Percentiles rank a stretch among this genome's conserved stretches.
phyloP scores from a whole-genome alignment of 2,113 vertebrate genomes.

The Amblyornis subalaris region DNA sequence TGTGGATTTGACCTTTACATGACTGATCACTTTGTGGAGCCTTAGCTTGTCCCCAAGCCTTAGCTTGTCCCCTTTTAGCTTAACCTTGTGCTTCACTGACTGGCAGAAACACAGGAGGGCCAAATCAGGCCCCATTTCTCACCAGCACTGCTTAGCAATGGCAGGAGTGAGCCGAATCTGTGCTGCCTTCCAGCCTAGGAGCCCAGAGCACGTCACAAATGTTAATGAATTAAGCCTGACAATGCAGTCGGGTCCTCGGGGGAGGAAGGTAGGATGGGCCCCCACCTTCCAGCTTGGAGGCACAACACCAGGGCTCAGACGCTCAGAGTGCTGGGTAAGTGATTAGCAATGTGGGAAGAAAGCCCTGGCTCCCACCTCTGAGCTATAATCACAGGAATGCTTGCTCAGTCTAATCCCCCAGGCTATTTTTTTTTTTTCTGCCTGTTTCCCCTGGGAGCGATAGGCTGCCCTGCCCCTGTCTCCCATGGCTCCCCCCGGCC shows the following conservation, averaged over 20 bases:
- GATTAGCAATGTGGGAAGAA: slow-evolving; percentile 41
- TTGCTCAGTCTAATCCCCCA: neutral
- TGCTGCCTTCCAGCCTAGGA: slow-evolving; percentile 2
- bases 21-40: neutral
- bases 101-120: neutral
- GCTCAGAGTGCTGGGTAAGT: slow-evolving; percentile 34
- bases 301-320: slow-evolving; percentile 1
- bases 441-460: neutral
- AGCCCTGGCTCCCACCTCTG: slow-evolving; percentile 18
- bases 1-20: neutral
- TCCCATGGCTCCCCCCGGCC: fast-evolving
- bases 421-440: neutral
- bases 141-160: neutral
- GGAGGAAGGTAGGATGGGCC: slow-evolving; percentile 39
- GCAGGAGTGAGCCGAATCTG: neutral
- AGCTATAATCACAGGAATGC: slow-evolving; percentile 10
- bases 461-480: neutral
- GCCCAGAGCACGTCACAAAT: neutral
- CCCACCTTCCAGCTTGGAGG: slow-evolving; percentile 35
- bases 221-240: slow-evolving; percentile 47
- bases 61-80: neutral
- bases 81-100: neutral
- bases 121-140: neutral
- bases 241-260: neutral
- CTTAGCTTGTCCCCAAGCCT: neutral